These are phyloP conservation scores for Cossypha niveicapilla DNA, from an alignment of 2,797 vertebrate genomes.

Conservation along the genomic window DNA sequence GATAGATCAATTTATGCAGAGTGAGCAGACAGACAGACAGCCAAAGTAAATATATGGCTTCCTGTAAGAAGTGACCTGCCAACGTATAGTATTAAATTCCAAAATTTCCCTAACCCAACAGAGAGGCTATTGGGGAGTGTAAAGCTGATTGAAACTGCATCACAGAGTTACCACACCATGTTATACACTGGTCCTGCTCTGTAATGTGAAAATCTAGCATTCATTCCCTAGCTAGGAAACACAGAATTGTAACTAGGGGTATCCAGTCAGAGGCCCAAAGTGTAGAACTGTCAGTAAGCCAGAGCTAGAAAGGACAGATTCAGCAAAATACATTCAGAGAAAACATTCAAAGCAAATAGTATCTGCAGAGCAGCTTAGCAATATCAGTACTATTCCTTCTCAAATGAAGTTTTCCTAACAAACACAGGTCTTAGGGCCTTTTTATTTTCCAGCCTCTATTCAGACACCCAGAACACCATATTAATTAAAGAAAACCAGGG, in stretches of 20 bases:
- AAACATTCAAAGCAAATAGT: not conserved
- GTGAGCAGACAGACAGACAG: not conserved
- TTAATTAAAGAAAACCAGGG: not conserved
- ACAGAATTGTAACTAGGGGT: not conserved
- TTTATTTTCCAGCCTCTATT: not conserved
- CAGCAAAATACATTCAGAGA: not conserved
- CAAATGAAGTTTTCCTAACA: not conserved
- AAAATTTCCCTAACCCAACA: not conserved
- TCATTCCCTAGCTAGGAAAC: not conserved
- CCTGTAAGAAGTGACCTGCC: not conserved
- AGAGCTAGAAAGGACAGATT: not conserved
- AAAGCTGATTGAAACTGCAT: not conserved
- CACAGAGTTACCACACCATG: not conserved
- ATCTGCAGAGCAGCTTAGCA: not conserved
- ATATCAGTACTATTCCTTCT: not conserved
- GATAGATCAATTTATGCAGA: not conserved
- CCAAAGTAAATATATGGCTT: constrained; percentile 2
- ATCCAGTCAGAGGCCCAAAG: not conserved
- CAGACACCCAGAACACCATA: not conserved
- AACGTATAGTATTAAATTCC: not conserved
- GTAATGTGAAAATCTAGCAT: not conserved
- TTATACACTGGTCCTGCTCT: not conserved
- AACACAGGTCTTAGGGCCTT: not conserved
- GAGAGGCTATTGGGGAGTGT: not conserved
- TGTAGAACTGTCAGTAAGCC: not conserved